phyloP scores from a whole-genome alignment of 92 coral and sea anemone genomes.

The Siderastrea siderea region DNA sequence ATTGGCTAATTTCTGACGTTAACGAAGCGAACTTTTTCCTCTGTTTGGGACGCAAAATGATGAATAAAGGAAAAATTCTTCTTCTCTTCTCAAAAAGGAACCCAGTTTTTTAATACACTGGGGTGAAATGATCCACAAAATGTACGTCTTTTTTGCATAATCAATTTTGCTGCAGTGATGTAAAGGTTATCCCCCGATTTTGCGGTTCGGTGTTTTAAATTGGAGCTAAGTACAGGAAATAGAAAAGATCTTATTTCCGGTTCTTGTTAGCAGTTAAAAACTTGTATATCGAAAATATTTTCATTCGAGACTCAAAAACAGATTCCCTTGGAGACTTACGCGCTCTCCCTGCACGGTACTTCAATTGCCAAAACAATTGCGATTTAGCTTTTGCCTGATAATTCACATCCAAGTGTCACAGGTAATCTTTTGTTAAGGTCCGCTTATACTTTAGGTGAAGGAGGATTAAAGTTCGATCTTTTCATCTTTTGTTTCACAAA shows the following conservation, averaged over 20 bases:
- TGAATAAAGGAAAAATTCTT: not conserved
- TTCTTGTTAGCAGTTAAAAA: slow-evolving; percentile 69
- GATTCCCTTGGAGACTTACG: not conserved
- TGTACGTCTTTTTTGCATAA: not conserved
- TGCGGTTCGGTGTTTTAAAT: slow-evolving; percentile 7
- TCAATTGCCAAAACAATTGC: slow-evolving; percentile 12
- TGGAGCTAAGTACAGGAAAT: slow-evolving; percentile 61
- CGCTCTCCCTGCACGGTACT: not conserved
- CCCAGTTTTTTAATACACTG: not conserved
- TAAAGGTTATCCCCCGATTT: not conserved
- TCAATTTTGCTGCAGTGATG: slow-evolving; percentile 6
- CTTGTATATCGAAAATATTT: not conserved
- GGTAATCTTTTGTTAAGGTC: slow-evolving; percentile 21
- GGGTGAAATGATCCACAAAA: not conserved
- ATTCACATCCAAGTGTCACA: slow-evolving; percentile 19
- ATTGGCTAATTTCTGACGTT: slow-evolving; percentile 44
- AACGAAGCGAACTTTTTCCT: slow-evolving; percentile 12
- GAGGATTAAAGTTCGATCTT: slow-evolving; percentile 40
- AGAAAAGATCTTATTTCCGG: slow-evolving; percentile 68
- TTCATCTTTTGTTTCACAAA: slow-evolving; percentile 20
- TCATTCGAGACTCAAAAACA: not conserved
- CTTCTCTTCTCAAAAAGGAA: not conserved
- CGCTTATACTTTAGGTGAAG: not conserved
- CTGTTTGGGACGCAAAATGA: not conserved
- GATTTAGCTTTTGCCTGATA: not conserved